Evolutionary conservation across 2,797 vertebrate genomes (phyloP).

Genomic region (Geotrypetes seraphini): DNA sequence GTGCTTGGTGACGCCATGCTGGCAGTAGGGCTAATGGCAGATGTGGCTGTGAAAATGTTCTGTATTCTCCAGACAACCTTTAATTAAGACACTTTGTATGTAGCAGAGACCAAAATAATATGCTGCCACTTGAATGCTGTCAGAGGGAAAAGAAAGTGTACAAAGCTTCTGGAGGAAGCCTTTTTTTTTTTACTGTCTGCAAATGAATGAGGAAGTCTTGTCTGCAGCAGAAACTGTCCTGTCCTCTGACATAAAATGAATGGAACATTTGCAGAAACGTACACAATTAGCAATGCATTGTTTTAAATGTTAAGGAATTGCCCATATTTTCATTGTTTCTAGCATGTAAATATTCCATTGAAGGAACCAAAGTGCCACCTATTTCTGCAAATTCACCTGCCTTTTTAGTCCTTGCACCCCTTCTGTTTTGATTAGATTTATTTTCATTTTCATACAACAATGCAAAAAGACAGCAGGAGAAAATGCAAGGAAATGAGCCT

Average conservation of each 20-base stretch:
- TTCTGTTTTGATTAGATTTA: too few relatives aligned
- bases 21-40: slow-evolving; percentile 62
- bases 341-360: too few relatives aligned
- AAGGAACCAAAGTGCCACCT: too few relatives aligned
- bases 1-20: slow-evolving; percentile 29
- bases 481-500: too few relatives aligned
- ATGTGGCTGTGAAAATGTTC: slow-evolving; percentile 52
- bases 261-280: slow-evolving; percentile 24
- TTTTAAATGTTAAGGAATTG: too few relatives aligned
- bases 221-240: slow-evolving; percentile 40
- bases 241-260: slow-evolving; percentile 30
- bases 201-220: slow-evolving; percentile 44
- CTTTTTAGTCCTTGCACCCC: too few relatives aligned
- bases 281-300: neutral
- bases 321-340: too few relatives aligned
- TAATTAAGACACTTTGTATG: slow-evolving; percentile 64
- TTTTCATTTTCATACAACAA: too few relatives aligned
- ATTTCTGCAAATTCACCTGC: too few relatives aligned
- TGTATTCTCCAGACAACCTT: slow-evolving; percentile 70
- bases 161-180: slow-evolving; percentile 53
- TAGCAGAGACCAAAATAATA: slow-evolving; percentile 61
- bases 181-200: slow-evolving; percentile 51
- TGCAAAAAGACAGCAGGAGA: too few relatives aligned
- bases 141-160: slow-evolving; percentile 52
- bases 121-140: slow-evolving; percentile 64